Conservation (phyloP, 2,888 invertebrate genomes). For the Pycnomerus fuliginosus region DNA sequence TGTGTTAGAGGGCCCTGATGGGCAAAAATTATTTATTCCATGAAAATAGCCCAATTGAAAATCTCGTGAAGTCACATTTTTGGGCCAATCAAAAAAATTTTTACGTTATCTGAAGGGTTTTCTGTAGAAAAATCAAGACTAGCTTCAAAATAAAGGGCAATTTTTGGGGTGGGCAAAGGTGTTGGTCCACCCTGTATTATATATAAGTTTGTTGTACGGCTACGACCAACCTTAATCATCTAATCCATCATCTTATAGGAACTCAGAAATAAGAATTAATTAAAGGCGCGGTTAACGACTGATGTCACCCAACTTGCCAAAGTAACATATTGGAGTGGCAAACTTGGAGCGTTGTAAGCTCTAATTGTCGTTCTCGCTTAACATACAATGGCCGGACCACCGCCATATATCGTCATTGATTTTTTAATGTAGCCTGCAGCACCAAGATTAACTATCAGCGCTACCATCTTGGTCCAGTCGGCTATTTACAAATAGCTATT, state of each 20-base stretch:
- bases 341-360: conserved; percentile 35
- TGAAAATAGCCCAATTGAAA: no score
- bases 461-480: conserved; percentile 45
- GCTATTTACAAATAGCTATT: conserved; percentile 52
- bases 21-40: no score
- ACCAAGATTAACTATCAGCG: conserved; percentile 48
- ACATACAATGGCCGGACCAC: conserved; percentile 47
- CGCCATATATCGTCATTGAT: conserved; percentile 48
- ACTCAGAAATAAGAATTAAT: conserved; percentile 9
- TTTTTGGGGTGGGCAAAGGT: no score
- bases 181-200: no score
- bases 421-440: conserved; percentile 50
- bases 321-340: conserved; percentile 33
- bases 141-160: no score
- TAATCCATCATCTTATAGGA: conserved; percentile 15
- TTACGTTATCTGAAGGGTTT: no score
- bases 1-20: no score
- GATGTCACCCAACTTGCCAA: conserved; percentile 21
- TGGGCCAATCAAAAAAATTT: no score
- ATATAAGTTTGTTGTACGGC: conserved; percentile 16
- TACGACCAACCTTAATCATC: conserved; percentile 8
- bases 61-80: no score
- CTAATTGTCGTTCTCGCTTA: conserved; percentile 48
- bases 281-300: conserved; percentile 6
- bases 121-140: conserved; percentile 8